Percentiles rank a stretch among this genome's conserved stretches.
Conservation (phyloP, 2,113 vertebrate genomes). For the Nycticebus coucang region DNA sequence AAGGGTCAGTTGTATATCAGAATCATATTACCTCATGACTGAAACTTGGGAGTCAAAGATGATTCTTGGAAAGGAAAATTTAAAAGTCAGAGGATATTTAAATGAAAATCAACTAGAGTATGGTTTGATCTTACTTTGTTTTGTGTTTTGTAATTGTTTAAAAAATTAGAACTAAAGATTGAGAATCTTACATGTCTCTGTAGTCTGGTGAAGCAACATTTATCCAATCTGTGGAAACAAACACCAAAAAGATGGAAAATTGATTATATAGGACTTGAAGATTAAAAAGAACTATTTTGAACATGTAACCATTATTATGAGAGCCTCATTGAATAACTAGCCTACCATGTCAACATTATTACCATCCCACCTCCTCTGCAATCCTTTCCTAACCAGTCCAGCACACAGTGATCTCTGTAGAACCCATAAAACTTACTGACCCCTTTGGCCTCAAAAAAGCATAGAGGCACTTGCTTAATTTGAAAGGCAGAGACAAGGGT, state of each 20-base stretch:
- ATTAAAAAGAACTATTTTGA: background rate
- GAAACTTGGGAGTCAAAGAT: constrained; percentile 40
- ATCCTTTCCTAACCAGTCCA: background rate
- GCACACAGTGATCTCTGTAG: background rate
- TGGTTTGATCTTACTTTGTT: constrained; percentile 7
- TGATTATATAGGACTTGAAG: background rate
- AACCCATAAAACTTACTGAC: constrained; percentile 19
- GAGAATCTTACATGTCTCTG: background rate
- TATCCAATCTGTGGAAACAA: background rate
- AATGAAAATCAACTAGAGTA: background rate
- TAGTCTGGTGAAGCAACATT: background rate
- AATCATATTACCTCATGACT: background rate
- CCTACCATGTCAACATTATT: background rate
- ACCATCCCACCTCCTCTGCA: background rate
- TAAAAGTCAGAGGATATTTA: constrained; percentile 44
- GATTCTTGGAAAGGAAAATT: constrained; percentile 44
- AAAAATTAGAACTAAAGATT: background rate
- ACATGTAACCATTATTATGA: background rate
- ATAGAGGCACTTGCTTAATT: background rate
- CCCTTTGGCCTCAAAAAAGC: background rate
- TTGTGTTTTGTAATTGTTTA: constrained; percentile 13
- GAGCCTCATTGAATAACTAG: background rate
- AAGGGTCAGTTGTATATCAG: background rate
- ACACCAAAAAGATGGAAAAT: background rate
- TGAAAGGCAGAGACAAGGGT: background rate